Base-by-base conservation (phyloP, 2,797 vertebrate genomes). In the Centropyge bicolor region DNA sequence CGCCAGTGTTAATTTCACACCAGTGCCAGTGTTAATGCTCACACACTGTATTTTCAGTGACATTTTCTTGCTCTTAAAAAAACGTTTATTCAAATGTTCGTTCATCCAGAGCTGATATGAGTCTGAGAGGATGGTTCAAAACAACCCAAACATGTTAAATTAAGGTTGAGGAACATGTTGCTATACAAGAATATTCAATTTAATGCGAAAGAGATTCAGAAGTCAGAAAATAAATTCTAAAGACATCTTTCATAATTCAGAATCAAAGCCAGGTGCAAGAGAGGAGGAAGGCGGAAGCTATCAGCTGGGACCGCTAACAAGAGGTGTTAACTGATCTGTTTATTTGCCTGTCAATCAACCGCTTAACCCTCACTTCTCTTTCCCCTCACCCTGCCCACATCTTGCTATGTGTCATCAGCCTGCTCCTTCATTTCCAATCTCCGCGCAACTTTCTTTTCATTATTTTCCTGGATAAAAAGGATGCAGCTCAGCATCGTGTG, bases 321-420 rank as follows among this genome's bases (percentile, higher is more conserved):
- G 61, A 89, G 71, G 88, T 89, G 86, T 86, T 83, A 81, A 92
- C 70, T 4, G 11, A 84, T 46, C 81, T 78, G 75, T 87, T 86
- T 82, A 82, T 91, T 87, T 90, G 65, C 80, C 71, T 91, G 88
- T 88, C 92, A 92, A 82, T 91, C 91, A 89, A 35, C 20, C 14
- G 35, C 41, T 36, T 70, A 79, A 78, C 80, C 64, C 66, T 56
- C 27, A 0, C 57, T 62, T 12, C 27, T 31, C 43, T 43, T n/a
- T 8, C 48, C 1, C 51, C 12, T 77, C 80, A 78, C 60, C 31
- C 69, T 80, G 55, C 76, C 80, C 79, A 76, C 81, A 51, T 78
- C 74, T 65, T 55, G 63, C 65, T 55, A 48, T 71, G 74, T 86
- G 70, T 84, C 88, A 64, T 77, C 70, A 10, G 66, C 71, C 70